These are phyloP conservation scores for Dryoscopus gambensis DNA, from an alignment of 2,113 vertebrate genomes.

Conservation along the genomic window DNA sequence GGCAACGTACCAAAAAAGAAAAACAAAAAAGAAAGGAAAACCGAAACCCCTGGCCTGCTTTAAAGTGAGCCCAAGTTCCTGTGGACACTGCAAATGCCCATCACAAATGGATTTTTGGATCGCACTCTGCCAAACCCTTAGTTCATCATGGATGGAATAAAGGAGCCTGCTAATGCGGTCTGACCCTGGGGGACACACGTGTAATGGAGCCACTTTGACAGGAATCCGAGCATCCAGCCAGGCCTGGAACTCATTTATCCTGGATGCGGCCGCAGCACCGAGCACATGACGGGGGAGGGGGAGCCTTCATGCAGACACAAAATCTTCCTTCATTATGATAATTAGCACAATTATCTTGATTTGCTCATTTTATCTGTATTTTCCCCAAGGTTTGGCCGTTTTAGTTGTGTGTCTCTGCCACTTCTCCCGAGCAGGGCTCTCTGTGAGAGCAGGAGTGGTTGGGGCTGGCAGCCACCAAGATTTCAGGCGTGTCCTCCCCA, in stretches of 20 bases:
- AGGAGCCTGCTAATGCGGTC: slow-evolving; percentile 62
- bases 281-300: neutral
- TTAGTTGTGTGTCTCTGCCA: neutral
- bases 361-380: neutral
- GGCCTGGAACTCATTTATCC: slow-evolving; percentile 62
- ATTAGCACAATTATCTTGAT: slow-evolving; percentile 46
- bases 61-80: slow-evolving; percentile 22
- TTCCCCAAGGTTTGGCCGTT: neutral
- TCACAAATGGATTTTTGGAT: slow-evolving; percentile 46
- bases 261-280: neutral
- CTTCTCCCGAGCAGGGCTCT: neutral
- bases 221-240: slow-evolving; percentile 63
- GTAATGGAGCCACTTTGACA: slow-evolving; percentile 74
- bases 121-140: slow-evolving; percentile 32
- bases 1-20: neutral
- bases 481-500: rapidly evolving
- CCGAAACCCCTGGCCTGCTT: neutral
- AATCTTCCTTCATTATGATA: slow-evolving; percentile 19
- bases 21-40: neutral
- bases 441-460: neutral
- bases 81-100: neutral
- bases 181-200: slow-evolving; percentile 71
- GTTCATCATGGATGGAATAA: slow-evolving; percentile 62
- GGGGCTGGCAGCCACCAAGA: neutral
- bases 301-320: slow-evolving; percentile 28